phyloP scores from a whole-genome alignment of 1,140 invertebrate genomes.

The Heliconius hewitsoni region DNA sequence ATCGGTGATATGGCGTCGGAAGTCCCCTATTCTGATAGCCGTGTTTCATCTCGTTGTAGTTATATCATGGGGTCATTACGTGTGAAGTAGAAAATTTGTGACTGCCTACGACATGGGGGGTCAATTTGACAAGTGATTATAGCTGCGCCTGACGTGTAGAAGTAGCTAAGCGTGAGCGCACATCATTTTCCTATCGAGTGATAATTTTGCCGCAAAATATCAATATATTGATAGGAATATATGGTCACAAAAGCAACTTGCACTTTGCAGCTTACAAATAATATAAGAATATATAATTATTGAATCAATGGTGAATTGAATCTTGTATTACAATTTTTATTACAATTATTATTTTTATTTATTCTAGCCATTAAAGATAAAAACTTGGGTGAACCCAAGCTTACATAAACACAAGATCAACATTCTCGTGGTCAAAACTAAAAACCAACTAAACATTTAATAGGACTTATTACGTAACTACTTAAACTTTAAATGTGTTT shows the following conservation, averaged over 20 bases:
- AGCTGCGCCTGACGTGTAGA: background rate
- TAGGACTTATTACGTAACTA: constrained; percentile 9
- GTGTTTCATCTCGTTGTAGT: constrained; percentile 20
- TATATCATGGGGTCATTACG: constrained; percentile 11
- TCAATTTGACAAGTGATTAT: background rate
- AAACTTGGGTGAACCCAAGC: background rate
- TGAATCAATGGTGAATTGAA: no score
- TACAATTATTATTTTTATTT: no score
- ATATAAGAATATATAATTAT: no score
- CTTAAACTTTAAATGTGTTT: background rate
- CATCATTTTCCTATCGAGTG: background rate
- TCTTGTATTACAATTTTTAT: no score
- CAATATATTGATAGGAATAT: no score
- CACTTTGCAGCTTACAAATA: no score
- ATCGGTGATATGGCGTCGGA: background rate
- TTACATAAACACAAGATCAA: background rate
- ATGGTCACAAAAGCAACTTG: no score
- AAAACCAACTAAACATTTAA: background rate
- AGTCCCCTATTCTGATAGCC: constrained; percentile 17
- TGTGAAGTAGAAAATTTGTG: background rate
- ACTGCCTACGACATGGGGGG: constrained; percentile 6
- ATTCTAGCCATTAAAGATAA: background rate
- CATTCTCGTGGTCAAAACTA: background rate
- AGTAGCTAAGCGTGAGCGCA: background rate
- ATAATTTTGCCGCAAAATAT: no score